Evolutionary conservation across 2,797 vertebrate species (phyloP), one percentile per base, ranked within the genome.

Genomic region (Coregonus sp.): DNA sequence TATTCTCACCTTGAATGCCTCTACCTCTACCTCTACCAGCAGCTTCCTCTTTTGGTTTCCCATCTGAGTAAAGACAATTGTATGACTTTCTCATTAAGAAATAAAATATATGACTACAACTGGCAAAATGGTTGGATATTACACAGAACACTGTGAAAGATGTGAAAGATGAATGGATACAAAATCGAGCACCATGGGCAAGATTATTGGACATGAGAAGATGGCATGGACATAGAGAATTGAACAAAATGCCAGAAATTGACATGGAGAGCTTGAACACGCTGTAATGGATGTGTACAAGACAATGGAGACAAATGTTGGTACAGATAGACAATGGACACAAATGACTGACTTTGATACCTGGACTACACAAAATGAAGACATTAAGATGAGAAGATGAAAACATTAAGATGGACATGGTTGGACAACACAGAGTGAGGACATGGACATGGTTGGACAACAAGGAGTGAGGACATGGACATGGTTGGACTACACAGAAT

Each of bases 1-100:
- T 61, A 37, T 73, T 83, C 93, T 93, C 91, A 98, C 98, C 97
- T 95, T 95, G 97, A 82, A 98, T 89, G 86, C 97, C 94, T 90
- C 93, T 68, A 76, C 94, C 96, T 94, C 96, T 92, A 37, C 96
- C 96, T 91, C 94, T 96, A 63, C 59, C 0, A 95, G 86, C 81
- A 94, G 69, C 80, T 16, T 98, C 97, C 18, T 98, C 97, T 80
- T 96, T 90, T 75, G 98, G 94, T 89, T 98, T 99, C 82, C 96
- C 94, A 91, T 98, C 98, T 99, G 92, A 85, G 94, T 89, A 85
- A 74, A 77, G 80, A 91, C n/a, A 84, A 75, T 9, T 78, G 72
- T 72, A 84, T 31, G 33, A 73, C 31, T 68, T 29, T 47, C n/a
- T 65, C 59, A 63, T 69, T 73, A 69, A 35, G 40, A 33, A 51